These are phyloP conservation scores for Oreochromis mossambicus DNA, from an alignment of 2,797 vertebrate species.

Conservation along the genomic window DNA sequence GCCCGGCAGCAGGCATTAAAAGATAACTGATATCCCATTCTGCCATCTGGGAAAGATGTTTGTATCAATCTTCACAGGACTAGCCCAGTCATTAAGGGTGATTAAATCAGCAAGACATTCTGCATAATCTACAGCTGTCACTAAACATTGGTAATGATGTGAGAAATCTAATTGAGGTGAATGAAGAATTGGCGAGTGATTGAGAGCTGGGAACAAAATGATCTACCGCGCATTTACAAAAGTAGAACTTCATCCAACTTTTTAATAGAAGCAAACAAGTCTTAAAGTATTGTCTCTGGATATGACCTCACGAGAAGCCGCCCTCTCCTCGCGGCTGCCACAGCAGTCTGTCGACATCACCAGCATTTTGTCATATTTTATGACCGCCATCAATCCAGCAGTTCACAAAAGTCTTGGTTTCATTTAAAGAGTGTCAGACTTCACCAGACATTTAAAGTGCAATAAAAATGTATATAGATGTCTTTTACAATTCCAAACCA, in stretches of 20 bases:
- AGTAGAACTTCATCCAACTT: background rate
- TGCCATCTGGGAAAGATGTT: constrained; percentile 60
- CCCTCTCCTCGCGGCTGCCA: background rate
- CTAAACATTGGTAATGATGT: constrained; percentile 45
- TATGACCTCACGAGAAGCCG: background rate
- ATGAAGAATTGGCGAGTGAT: background rate
- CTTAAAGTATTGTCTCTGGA: background rate
- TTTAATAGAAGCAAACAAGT: background rate
- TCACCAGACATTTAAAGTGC: background rate
- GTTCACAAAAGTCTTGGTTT: background rate
- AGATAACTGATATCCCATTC: constrained; percentile 41
- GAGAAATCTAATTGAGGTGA: constrained; percentile 36
- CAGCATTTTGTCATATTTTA: background rate
- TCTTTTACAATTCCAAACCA: background rate
- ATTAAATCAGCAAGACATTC: constrained; percentile 49
- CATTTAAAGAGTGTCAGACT: background rate
- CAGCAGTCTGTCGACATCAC: background rate
- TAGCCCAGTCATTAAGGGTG: constrained; percentile 17
- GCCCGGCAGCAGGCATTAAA: constrained; percentile 33
- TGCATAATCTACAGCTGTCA: constrained; percentile 27
- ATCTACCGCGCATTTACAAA: background rate
- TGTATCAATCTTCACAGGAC: background rate
- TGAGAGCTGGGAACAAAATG: background rate
- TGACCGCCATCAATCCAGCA: background rate
- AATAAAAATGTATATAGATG: background rate